Percentiles rank a stretch among this genome's conserved stretches.
Conservation (phyloP, 2,888 invertebrate genomes). For the Venustoraphidia nigricollis region DNA sequence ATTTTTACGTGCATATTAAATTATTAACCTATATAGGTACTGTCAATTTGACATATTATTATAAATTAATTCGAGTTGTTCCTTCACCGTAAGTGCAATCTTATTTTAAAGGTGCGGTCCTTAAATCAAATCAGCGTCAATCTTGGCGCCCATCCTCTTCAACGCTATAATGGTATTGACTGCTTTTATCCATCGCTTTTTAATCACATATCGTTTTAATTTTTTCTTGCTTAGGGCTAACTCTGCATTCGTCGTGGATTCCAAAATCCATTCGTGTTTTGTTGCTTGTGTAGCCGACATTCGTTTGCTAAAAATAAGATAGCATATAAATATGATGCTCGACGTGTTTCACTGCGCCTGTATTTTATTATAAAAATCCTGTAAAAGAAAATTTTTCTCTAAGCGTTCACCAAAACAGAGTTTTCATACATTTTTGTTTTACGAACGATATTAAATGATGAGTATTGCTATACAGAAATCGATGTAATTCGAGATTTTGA, state of each 20-base stretch:
- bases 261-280: conserved; percentile 65
- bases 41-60: too few species aligned
- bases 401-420: too few species aligned
- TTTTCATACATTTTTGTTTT: too few species aligned
- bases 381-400: too few species aligned
- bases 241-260: conserved; percentile 46
- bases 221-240: conserved; percentile 62
- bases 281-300: conserved; percentile 54
- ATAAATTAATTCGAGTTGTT: too few species aligned
- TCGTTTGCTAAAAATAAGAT: conserved; percentile 42
- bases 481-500: too few species aligned
- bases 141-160: conserved; percentile 71
- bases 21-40: too few species aligned
- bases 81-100: too few species aligned
- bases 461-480: too few species aligned
- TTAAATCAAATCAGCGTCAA: conserved; percentile 35
- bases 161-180: conserved; percentile 78
- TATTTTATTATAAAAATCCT: neutral
- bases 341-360: neutral
- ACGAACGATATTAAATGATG: too few species aligned
- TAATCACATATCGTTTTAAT: conserved; percentile 75
- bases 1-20: too few species aligned
- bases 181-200: conserved; percentile 81
- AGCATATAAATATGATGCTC: neutral
- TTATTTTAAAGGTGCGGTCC: too few species aligned